These are phyloP conservation scores for Halichondria panicea DNA, from an alignment of 37 sponge, comb jelly and placozoan genomes.

Conservation along the genomic window DNA sequence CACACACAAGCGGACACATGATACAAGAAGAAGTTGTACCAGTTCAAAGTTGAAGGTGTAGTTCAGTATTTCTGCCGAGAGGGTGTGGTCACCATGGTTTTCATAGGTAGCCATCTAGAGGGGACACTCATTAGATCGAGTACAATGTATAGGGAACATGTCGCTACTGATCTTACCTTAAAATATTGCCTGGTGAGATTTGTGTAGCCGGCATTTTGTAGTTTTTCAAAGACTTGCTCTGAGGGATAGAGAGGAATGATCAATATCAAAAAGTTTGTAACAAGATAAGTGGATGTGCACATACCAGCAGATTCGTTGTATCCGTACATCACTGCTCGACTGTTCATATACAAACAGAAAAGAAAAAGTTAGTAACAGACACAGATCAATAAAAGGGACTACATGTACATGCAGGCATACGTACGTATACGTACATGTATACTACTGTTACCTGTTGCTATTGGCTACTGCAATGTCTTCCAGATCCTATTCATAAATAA, in stretches of 20 bases:
- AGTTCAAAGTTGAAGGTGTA: not conserved
- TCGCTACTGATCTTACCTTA: not conserved
- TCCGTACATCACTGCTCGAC: conserved; percentile 69
- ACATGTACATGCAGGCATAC: not conserved
- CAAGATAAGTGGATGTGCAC: not conserved
- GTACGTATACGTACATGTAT: not conserved
- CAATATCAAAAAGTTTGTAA: not conserved
- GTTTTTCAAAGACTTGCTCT: conserved; percentile 26
- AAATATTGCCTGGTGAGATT: conserved; percentile 17
- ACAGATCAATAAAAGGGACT: not conserved
- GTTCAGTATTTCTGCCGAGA: conserved; percentile 1
- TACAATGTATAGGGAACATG: not conserved
- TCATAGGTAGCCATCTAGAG: conserved; percentile 13
- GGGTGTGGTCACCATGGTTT: not conserved
- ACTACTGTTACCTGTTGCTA: not conserved
- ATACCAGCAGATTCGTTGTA: conserved; percentile 75
- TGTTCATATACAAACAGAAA: conserved; percentile 5
- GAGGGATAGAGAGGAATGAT: not conserved
- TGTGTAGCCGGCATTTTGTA: conserved; percentile 19
- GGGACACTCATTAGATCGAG: not conserved
- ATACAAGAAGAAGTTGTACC: not conserved
- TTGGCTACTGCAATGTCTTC: conserved; percentile 9
- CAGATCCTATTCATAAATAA: conserved; percentile 14
- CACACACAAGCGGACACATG: conserved; percentile 26
- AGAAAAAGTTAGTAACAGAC: not conserved